Conservation (phyloP, 53 echinoderm and acorn worm genomes). For the Paracentrotus lividus region DNA sequence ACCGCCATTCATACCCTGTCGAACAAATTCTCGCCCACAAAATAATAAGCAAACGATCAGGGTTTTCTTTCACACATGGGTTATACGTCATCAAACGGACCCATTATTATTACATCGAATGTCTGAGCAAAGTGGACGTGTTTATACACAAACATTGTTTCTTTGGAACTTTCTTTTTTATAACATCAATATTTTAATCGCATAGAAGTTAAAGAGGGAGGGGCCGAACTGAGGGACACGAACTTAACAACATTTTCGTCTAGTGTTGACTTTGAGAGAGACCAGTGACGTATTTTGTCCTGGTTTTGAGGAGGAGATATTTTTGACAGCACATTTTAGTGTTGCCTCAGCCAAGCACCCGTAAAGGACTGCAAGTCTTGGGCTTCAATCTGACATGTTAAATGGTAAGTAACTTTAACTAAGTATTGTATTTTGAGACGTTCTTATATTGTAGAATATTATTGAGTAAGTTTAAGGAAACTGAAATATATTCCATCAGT, state of each 20-base stretch:
- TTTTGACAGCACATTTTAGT: constrained; percentile 42
- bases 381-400: constrained; percentile 42
- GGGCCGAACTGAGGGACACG: neutral
- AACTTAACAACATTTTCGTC: constrained; percentile 7
- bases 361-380: constrained; percentile 45
- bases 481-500: too few relatives aligned
- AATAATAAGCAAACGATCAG: neutral
- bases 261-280: neutral
- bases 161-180: neutral
- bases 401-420: neutral
- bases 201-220: constrained; percentile 29
- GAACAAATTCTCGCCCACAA: constrained; percentile 6
- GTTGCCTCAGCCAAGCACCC: constrained; percentile 48
- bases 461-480: too few relatives aligned
- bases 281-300: constrained; percentile 20
- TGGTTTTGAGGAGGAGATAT: neutral
- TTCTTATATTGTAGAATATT: too few relatives aligned
- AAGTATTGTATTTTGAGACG: too few relatives aligned
- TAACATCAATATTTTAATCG: neutral
- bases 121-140: constrained; percentile 21
- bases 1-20: neutral
- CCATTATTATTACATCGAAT: neutral
- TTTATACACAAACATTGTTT: constrained; percentile 30
- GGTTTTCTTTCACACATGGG: constrained; percentile 13
- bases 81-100: neutral